Conservation (phyloP, 2,797 vertebrate species). For the Enteromius viviparus region DNA sequence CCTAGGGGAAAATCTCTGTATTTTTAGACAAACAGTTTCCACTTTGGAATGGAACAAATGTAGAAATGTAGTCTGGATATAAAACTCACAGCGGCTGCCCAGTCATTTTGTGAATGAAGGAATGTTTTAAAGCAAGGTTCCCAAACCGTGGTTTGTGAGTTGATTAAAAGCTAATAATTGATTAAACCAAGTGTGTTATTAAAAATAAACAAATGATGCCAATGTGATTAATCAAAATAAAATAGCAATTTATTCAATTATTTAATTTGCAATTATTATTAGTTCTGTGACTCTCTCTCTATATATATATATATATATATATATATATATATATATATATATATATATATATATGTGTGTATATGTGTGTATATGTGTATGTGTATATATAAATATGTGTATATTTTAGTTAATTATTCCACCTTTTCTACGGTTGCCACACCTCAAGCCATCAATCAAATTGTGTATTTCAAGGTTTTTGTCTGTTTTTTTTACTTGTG, state of each 20-base stretch:
- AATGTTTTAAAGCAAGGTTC: background rate
- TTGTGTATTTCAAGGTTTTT: too few relatives aligned
- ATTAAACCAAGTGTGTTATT: background rate
- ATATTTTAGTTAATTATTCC: too few relatives aligned
- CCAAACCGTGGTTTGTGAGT: background rate
- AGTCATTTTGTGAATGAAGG: slow-evolving; percentile 3
- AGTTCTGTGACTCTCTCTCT: too few relatives aligned
- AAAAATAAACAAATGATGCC: background rate
- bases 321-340: too few relatives aligned
- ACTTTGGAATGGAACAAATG: slow-evolving; percentile 22
- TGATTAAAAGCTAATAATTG: background rate
- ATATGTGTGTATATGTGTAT: too few relatives aligned
- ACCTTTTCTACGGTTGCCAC: too few relatives aligned
- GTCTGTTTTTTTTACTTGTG: too few relatives aligned
- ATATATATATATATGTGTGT: too few relatives aligned
- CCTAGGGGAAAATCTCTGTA: slow-evolving; percentile 1
- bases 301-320: too few relatives aligned
- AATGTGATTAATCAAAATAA: background rate
- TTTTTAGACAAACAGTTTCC: slow-evolving; percentile 43
- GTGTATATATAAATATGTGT: too few relatives aligned
- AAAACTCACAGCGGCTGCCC: background rate
- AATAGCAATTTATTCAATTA: background rate
- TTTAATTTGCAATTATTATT: background rate
- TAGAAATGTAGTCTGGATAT: background rate
- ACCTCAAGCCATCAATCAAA: too few relatives aligned